A percentile compares a stretch with the other conserved stretches of the same genome.
These are phyloP conservation scores for Ctenicera cuprea DNA, from an alignment of 2,888 invertebrate species.

Conservation along the genomic window DNA sequence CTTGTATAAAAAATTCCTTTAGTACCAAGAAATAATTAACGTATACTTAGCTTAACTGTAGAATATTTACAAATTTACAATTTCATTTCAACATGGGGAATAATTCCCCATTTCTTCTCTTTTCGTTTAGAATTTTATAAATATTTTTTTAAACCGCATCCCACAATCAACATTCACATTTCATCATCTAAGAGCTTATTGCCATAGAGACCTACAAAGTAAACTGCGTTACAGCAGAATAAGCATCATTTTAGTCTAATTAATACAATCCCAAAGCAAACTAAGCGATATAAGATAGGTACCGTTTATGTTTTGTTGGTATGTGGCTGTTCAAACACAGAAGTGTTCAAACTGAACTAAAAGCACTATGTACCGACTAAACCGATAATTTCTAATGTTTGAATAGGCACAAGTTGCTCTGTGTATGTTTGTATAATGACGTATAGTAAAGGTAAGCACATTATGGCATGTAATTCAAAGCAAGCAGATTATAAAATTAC, in stretches of 20 bases:
- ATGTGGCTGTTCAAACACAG: conserved; percentile 19
- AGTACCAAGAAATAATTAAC: too few relatives aligned
- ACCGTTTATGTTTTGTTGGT: conserved; percentile 16
- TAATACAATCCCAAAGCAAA: conserved; percentile 14
- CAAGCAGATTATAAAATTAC: too few relatives aligned
- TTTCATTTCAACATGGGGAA: too few relatives aligned
- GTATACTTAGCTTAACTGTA: too few relatives aligned
- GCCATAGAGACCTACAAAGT: too few relatives aligned
- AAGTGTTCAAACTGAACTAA: conserved; percentile 25
- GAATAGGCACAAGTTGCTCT: conserved; percentile 14
- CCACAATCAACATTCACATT: too few relatives aligned
- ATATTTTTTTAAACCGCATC: too few relatives aligned
- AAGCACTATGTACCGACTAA: conserved; percentile 17
- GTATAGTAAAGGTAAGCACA: background rate
- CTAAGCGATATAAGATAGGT: background rate
- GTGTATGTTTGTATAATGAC: background rate
- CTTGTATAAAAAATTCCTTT: too few relatives aligned
- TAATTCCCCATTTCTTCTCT: too few relatives aligned
- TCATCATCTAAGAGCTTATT: too few relatives aligned
- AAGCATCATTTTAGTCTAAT: conserved; percentile 9
- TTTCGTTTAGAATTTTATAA: too few relatives aligned
- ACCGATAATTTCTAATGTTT: conserved; percentile 28
- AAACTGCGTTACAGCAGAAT: background rate
- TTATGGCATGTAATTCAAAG: background rate
- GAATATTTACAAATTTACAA: too few relatives aligned